Evolutionary conservation across 2,888 invertebrate genomes (phyloP), one percentile per base, ranked within the genome.

Genomic region (Hypercompe scribonia): DNA sequence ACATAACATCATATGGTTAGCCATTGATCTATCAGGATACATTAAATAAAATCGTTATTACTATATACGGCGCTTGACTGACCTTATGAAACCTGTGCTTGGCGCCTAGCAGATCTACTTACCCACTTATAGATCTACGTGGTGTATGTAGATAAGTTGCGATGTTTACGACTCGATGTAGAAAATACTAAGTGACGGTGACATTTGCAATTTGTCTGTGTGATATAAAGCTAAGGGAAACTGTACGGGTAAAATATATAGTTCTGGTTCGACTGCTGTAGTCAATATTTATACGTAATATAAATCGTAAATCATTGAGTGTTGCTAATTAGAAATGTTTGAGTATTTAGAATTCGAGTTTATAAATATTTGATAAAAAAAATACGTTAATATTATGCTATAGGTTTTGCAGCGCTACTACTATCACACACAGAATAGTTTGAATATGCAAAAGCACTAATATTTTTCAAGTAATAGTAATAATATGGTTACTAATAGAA

Each of bases 21-120:
- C 28, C 13, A 39, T 31, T 66, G 42, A 46, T 66, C 46, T 76
- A 73, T 66, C 77, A 71, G 50, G 74, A 71, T 73, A 50, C 64
- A 79, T 81, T 77, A 75, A 34, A 76, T 34, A 68, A 72, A 82
- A 78, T 69, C 71, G 31, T 64, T 63, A 65, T 42, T 24, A 61
- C 78, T 75, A 77, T 80, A 82, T 42, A 75, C 46, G 75, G 76
- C 34, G 46, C 75, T 73, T 75, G 73, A 65, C 61, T 70, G 74
- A 54, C 46, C 54, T 58, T 64, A 70, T 71, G 75, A 82, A 78
- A 73, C 61, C 65, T 54, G 68, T 76, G 70, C 71, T 73, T 24
- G 68, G 75, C 81, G 83, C 75, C 77, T 68, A 39, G 67, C 50
- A 65, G 61, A 80, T 73, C 81, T 71, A 80, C 73, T 82, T 82